A percentile compares a stretch with the other conserved stretches of the same genome.
Evolutionary conservation across 2,888 invertebrate genomes (phyloP).

Genomic region (Ommatoiulus sabulosus): DNA sequence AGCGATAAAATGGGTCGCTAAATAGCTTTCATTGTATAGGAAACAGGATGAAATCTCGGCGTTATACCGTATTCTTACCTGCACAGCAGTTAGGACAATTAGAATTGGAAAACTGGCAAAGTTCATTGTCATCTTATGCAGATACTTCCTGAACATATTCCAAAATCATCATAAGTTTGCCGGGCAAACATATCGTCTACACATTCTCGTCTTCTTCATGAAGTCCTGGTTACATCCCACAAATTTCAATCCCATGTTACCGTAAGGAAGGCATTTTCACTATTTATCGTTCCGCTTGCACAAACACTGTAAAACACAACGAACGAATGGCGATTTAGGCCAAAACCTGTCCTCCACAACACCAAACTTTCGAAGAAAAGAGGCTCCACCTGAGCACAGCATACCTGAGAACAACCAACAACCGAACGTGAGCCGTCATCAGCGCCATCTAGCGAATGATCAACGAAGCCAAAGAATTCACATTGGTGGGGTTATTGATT

Average conservation of each 20-base stretch:
- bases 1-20: neutral
- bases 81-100: slow-evolving; percentile 28
- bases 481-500: too few species aligned
- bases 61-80: neutral
- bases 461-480: neutral
- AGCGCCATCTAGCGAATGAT: neutral
- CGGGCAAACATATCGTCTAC: neutral
- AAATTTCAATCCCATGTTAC: neutral
- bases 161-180: slow-evolving; percentile 11
- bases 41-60: neutral
- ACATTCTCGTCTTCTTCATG: neutral
- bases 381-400: neutral
- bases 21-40: neutral
- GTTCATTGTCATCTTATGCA: slow-evolving; percentile 6
- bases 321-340: neutral
- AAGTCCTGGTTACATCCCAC: neutral
- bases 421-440: neutral
- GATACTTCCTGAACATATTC: slow-evolving; percentile 30
- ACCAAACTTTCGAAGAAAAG: neutral
- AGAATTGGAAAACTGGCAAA: slow-evolving; percentile 43
- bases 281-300: neutral
- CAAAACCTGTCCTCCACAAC: slow-evolving; percentile 14
- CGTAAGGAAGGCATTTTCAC: neutral
- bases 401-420: too few species aligned
- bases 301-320: neutral